A percentile compares a stretch with the other conserved stretches of the same genome.
Evolutionary conservation across 2,888 invertebrate species (phyloP).

Genomic region (Galeruca laticollis): DNA sequence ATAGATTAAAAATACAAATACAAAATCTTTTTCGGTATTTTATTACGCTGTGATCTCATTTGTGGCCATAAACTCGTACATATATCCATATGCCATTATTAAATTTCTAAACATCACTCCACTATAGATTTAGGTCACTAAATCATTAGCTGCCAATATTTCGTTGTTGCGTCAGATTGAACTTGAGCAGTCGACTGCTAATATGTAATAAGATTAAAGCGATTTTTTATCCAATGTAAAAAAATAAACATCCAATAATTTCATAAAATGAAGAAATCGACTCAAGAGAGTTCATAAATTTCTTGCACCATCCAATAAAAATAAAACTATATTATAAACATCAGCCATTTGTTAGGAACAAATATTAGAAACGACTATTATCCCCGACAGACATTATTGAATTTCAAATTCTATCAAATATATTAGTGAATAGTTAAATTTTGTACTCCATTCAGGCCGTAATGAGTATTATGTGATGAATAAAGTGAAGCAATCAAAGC

Average conservation of each 20-base stretch:
- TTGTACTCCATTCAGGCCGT: no score
- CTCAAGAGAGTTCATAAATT: neutral
- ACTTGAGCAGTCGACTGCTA: conserved; percentile 12
- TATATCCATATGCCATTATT: conserved; percentile 24
- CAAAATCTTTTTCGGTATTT: conserved; percentile 31
- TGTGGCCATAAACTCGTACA: conserved; percentile 33
- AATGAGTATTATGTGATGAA: no score
- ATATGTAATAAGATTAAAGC: neutral
- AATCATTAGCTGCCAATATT: conserved; percentile 30
- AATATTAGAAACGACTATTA: no score
- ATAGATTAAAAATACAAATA: conserved; percentile 34
- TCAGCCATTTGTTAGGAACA: no score
- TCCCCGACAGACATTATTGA: no score
- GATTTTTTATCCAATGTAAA: neutral
- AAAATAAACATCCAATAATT: no score
- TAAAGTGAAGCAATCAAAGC: no score
- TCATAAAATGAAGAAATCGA: no score
- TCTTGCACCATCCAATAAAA: neutral
- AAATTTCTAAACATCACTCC: conserved; percentile 29
- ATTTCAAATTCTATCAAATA: no score
- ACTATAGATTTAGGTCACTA: conserved; percentile 23
- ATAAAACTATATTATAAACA: no score
- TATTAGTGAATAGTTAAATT: no score
- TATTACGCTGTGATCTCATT: conserved; percentile 40
- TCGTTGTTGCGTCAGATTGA: conserved; percentile 21